phyloP scores from a whole-genome alignment of 2,888 invertebrate genomes.

The Unio pictorum region DNA sequence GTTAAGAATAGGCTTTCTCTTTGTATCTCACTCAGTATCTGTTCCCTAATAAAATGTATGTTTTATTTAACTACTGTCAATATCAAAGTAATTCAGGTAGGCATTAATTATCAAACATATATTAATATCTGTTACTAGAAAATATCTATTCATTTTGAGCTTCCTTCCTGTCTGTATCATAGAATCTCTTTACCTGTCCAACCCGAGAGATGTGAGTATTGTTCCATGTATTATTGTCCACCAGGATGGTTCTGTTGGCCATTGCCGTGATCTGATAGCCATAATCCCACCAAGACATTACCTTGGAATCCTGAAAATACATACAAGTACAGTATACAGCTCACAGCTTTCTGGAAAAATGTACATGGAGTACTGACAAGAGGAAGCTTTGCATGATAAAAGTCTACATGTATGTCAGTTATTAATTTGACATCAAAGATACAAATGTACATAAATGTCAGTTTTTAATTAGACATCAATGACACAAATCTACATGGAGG shows the following conservation, averaged over 20 bases:
- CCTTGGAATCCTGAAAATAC: conserved; percentile 84
- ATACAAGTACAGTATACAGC: background rate
- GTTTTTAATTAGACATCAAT: background rate
- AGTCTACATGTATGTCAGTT: background rate
- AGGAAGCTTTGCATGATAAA: background rate
- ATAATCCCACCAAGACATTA: conserved; percentile 99
- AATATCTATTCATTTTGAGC: too few relatives aligned
- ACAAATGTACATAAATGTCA: too few relatives aligned
- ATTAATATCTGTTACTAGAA: too few relatives aligned
- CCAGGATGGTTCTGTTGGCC: conserved; percentile 97
- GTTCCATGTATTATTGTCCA: conserved; percentile 99
- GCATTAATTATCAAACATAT: too few relatives aligned
- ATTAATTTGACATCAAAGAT: too few relatives aligned
- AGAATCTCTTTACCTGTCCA: conserved; percentile 78
- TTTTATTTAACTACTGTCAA: too few relatives aligned
- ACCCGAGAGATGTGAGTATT: conserved; percentile 98
- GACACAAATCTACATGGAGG: background rate
- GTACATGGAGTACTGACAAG: background rate
- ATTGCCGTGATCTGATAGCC: conserved; percentile 98
- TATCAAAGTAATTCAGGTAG: too few relatives aligned
- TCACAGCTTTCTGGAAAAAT: background rate
- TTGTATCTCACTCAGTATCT: too few relatives aligned
- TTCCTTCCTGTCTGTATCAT: too few relatives aligned
- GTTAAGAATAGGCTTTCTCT: too few relatives aligned
- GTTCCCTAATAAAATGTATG: too few relatives aligned